Evolutionary conservation across 2,888 invertebrate species (phyloP).

Genomic region (Lycocerus yunnanus): DNA sequence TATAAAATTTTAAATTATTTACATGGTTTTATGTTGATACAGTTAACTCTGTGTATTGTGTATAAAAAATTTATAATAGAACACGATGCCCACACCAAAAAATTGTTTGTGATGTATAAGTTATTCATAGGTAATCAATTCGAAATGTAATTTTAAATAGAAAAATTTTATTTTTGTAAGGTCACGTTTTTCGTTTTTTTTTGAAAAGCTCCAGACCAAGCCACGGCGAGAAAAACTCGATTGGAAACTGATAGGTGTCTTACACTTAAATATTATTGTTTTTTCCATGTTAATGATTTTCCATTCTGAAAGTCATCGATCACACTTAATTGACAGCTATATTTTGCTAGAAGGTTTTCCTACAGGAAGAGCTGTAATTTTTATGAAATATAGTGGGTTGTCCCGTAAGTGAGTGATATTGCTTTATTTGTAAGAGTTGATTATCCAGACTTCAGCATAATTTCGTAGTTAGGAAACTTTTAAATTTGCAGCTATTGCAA

Average conservation of each 20-base stretch:
- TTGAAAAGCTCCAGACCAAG: too few relatives aligned
- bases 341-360: not conserved
- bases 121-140: not conserved
- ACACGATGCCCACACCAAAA: not conserved
- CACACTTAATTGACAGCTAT: not conserved
- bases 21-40: not conserved
- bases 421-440: not conserved
- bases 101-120: not conserved
- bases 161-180: too few relatives aligned
- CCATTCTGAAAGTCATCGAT: not conserved
- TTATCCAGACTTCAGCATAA: not conserved
- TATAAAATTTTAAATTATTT: not conserved
- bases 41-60: not conserved
- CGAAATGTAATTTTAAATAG: not conserved
- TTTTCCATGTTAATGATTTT: not conserved
- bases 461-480: not conserved
- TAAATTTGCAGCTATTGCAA: not conserved
- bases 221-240: too few relatives aligned
- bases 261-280: too few relatives aligned
- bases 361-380: not conserved
- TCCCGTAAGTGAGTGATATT: not conserved
- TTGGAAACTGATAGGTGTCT: too few relatives aligned
- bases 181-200: too few relatives aligned
- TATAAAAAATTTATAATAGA: not conserved
- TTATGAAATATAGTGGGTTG: not conserved